phyloP scores from a whole-genome alignment of 2,797 vertebrate genomes.

The Pangasius krempfi region DNA sequence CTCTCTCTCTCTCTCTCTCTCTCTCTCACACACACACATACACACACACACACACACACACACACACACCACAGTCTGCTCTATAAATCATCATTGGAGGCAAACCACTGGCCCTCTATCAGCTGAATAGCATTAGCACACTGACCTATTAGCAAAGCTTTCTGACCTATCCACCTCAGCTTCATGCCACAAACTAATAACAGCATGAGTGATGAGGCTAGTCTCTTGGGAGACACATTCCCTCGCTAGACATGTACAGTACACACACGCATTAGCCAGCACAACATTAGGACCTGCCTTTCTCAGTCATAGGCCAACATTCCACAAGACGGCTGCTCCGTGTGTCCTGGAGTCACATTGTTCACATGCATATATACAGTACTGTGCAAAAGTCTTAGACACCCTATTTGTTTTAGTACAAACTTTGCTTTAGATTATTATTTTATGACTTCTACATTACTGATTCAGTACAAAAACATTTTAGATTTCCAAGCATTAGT shows the following conservation, averaged over 20 bases:
- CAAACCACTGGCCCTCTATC: constrained; percentile 41
- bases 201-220: constrained; percentile 47
- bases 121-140: constrained; percentile 42
- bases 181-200: constrained; percentile 47
- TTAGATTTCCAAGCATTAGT: too few relatives aligned
- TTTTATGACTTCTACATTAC: too few relatives aligned
- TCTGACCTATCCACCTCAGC: constrained; percentile 45
- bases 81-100: constrained; percentile 51
- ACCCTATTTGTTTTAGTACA: too few relatives aligned
- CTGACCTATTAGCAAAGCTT: constrained; percentile 55
- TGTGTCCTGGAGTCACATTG: not conserved
- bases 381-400: too few relatives aligned
- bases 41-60: not conserved
- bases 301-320: not conserved
- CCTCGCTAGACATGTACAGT: not conserved
- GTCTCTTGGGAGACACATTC: constrained; percentile 31
- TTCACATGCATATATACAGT: not conserved
- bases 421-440: too few relatives aligned
- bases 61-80: constrained; percentile 24
- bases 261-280: constrained; percentile 36
- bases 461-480: too few relatives aligned
- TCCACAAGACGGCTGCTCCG: not conserved
- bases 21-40: not conserved
- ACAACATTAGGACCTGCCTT: not conserved
- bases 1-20: not conserved